Conservation (phyloP, 1,140 invertebrate species). For the Scaptomyza graminum region DNA sequence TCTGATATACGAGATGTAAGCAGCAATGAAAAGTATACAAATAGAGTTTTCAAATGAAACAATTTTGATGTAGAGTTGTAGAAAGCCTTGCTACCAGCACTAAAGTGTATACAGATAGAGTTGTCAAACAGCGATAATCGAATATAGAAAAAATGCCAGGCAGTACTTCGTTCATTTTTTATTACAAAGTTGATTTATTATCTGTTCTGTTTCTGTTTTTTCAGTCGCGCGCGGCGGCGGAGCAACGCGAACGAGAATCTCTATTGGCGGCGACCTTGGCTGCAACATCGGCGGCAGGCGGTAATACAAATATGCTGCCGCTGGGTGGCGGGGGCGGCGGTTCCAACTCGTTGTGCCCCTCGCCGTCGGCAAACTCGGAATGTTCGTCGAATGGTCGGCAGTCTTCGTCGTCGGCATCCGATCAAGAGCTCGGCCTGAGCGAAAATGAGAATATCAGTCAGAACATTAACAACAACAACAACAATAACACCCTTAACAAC, state of each 20-base stretch:
- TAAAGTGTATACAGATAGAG: no score
- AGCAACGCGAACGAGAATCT: slow-evolving; percentile 92
- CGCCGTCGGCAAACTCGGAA: slow-evolving; percentile 92
- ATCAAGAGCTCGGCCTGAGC: slow-evolving; percentile 84
- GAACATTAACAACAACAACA: slow-evolving; percentile 33
- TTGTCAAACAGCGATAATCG: no score
- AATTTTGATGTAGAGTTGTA: no score
- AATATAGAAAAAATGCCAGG: no score
- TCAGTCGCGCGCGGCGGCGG: slow-evolving; percentile 92
- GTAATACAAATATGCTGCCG: slow-evolving; percentile 84
- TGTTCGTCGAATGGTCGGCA: slow-evolving; percentile 91
- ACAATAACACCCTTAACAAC: slow-evolving; percentile 80
- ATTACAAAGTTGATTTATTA: background rate
- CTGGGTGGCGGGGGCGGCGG: slow-evolving; percentile 55
- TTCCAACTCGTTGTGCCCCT: slow-evolving; percentile 88
- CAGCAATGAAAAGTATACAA: no score
- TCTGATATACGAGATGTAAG: no score
- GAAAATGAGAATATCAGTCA: slow-evolving; percentile 85
- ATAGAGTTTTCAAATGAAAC: no score
- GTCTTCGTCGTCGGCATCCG: slow-evolving; percentile 90
- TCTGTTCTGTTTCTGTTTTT: slow-evolving; percentile 1
- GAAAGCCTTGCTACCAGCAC: no score
- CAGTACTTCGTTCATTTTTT: no score
- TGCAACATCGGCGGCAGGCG: slow-evolving; percentile 85
- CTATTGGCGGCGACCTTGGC: slow-evolving; percentile 89